A percentile compares a stretch with the other conserved stretches of the same genome.
These are phyloP conservation scores for Zophobas atratus DNA, from an alignment of 1,140 invertebrate species.

Conservation along the genomic window DNA sequence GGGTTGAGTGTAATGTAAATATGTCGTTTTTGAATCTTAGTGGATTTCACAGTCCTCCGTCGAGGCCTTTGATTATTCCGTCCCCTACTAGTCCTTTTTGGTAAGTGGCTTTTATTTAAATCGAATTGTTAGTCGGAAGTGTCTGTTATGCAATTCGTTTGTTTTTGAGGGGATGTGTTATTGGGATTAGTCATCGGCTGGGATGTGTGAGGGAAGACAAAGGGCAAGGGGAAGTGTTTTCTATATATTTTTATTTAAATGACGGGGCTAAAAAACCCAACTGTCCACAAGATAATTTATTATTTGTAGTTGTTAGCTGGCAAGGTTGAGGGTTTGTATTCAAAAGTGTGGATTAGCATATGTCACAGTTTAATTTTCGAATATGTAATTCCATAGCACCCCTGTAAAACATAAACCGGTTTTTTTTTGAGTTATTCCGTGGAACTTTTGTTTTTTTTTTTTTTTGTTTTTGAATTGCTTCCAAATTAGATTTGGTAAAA, in stretches of 20 bases:
- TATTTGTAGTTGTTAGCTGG: too few relatives aligned
- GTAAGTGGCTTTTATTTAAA: slow-evolving; percentile 46
- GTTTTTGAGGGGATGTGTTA: slow-evolving; percentile 2
- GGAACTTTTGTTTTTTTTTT: too few relatives aligned
- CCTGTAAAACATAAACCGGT: too few relatives aligned
- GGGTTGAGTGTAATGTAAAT: slow-evolving; percentile 4
- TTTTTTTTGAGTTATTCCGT: too few relatives aligned
- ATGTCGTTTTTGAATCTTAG: slow-evolving; percentile 54
- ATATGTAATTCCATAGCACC: too few relatives aligned
- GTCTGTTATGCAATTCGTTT: slow-evolving; percentile 5
- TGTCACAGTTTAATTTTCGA: too few relatives aligned
- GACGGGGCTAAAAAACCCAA: not conserved
- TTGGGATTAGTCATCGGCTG: slow-evolving; percentile 23
- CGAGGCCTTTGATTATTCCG: slow-evolving; percentile 55
- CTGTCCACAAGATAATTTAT: not conserved
- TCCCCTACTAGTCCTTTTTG: slow-evolving; percentile 58
- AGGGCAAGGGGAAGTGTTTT: not conserved
- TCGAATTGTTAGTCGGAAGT: slow-evolving; percentile 13
- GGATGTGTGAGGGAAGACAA: not conserved
- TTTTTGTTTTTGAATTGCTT: too few relatives aligned
- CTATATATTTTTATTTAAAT: too few relatives aligned
- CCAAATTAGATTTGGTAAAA: too few relatives aligned
- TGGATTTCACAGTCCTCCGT: slow-evolving; percentile 54
- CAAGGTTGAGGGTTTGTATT: too few relatives aligned
- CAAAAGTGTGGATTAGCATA: too few relatives aligned